Conservation (phyloP, 2,888 invertebrate species). For the Latheticus oryzae region DNA sequence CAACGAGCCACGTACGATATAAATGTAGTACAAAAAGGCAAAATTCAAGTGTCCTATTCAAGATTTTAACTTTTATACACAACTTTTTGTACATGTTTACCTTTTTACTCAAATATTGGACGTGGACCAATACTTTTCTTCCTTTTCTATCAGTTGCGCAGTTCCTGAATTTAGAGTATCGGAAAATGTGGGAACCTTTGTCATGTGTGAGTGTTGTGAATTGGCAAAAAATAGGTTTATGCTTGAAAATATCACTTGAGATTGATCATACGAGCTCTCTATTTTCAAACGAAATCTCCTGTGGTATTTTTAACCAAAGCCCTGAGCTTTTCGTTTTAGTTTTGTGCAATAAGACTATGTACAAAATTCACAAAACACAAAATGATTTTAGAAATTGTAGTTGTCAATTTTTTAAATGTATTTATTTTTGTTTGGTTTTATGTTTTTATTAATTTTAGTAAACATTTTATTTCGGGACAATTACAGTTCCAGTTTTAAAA, state of each 20-base stretch:
- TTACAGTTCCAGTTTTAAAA: too few species aligned
- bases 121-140: conserved; percentile 40
- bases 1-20: conserved; percentile 40
- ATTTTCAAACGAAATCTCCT: conserved; percentile 21
- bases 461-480: conserved; percentile 24
- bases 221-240: conserved; percentile 11
- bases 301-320: conserved; percentile 16
- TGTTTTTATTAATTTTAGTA: conserved; percentile 30
- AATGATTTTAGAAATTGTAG: too few species aligned
- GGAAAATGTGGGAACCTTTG: conserved; percentile 29
- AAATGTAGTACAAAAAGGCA: conserved; percentile 44
- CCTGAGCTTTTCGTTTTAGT: conserved; percentile 16
- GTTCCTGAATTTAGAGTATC: conserved; percentile 22
- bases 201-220: conserved; percentile 37
- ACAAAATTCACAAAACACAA: conserved; percentile 37
- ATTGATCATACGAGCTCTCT: conserved; percentile 26
- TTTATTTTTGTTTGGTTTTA: too few species aligned
- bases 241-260: conserved; percentile 27
- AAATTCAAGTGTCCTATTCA: conserved; percentile 50
- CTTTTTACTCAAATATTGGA: conserved; percentile 42
- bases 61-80: conserved; percentile 52
- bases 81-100: conserved; percentile 47
- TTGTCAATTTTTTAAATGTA: conserved; percentile 32
- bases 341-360: conserved; percentile 38
- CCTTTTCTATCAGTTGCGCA: conserved; percentile 11